Evolutionary conservation across 2,797 vertebrate species (phyloP).

Genomic region (Catharus ustulatus): DNA sequence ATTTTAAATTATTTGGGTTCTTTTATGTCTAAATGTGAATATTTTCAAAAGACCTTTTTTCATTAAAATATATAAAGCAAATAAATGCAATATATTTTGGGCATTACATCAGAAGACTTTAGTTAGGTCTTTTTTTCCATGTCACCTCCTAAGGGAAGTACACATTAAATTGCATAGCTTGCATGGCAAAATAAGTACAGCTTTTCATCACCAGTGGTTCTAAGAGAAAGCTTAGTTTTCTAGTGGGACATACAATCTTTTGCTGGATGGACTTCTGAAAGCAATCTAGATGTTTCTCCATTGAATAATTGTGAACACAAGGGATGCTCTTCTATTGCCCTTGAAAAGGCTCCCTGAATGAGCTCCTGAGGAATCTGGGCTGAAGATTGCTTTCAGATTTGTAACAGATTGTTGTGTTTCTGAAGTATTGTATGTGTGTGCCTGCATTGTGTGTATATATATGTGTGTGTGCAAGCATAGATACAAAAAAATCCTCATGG

Average conservation of each 20-base stretch:
- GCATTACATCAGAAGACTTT: constrained; percentile 52
- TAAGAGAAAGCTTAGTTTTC: background rate
- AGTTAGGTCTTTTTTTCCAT: constrained; percentile 1
- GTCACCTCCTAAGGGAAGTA: constrained; percentile 5
- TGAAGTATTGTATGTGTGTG: background rate
- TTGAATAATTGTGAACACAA: constrained; percentile 9
- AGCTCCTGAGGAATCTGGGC: background rate
- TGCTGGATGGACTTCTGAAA: constrained; percentile 18
- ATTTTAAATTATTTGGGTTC: constrained; percentile 2
- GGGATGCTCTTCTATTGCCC: background rate
- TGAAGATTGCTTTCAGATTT: constrained; percentile 22
- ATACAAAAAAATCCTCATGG: background rate
- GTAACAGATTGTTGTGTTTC: background rate
- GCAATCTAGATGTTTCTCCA: constrained; percentile 1
- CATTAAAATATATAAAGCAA: constrained; percentile 15
- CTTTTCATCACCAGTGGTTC: constrained; percentile 24
- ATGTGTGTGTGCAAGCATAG: background rate
- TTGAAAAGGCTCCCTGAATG: background rate
- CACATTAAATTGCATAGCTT: constrained; percentile 10
- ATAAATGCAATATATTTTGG: constrained; percentile 33
- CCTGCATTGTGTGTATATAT: accelerated
- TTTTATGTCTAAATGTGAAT: constrained; percentile 33
- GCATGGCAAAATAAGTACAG: constrained; percentile 1
- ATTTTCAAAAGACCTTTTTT: background rate
- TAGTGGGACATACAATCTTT: background rate